A percentile compares a stretch with the other conserved stretches of the same genome.
These are phyloP conservation scores for Megastigmus dorsalis DNA, from an alignment of 2,888 invertebrate genomes.

Conservation along the genomic window DNA sequence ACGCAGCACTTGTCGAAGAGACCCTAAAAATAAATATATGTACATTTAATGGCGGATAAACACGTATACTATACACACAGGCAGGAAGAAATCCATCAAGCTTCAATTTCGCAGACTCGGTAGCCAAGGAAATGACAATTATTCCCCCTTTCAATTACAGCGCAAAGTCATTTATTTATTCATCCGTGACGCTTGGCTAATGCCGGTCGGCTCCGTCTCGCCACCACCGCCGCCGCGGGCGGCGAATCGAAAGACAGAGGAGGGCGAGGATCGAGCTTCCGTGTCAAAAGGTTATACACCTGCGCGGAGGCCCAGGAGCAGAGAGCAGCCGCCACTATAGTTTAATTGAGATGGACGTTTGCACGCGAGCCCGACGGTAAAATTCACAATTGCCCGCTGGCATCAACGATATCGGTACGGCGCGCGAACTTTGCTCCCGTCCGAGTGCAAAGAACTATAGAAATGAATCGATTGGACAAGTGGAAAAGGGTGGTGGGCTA, in stretches of 20 bases:
- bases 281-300: slow-evolving; percentile 31
- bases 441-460: neutral
- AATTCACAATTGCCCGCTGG: slow-evolving; percentile 16
- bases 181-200: neutral
- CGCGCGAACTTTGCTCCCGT: neutral
- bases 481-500: no score
- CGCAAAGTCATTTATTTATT: slow-evolving; percentile 7
- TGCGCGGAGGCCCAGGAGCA: no score
- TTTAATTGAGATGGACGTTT: slow-evolving; percentile 36
- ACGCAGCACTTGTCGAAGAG: no score
- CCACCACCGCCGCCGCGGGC: no score
- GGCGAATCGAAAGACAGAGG: slow-evolving; percentile 10
- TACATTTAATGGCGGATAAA: no score
- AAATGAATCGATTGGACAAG: slow-evolving; percentile 20
- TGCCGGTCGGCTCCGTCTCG: no score
- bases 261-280: slow-evolving; percentile 16
- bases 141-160: neutral
- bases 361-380: neutral
- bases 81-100: no score
- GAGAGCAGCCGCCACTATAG: no score
- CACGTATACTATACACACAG: no score
- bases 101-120: no score
- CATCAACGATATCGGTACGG: neutral
- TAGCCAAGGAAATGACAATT: slow-evolving; percentile 10
- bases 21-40: no score